Percentiles rank a stretch among this genome's conserved stretches.
Conservation (phyloP, 2,797 vertebrate species). For the Apogon hyalosoma region DNA sequence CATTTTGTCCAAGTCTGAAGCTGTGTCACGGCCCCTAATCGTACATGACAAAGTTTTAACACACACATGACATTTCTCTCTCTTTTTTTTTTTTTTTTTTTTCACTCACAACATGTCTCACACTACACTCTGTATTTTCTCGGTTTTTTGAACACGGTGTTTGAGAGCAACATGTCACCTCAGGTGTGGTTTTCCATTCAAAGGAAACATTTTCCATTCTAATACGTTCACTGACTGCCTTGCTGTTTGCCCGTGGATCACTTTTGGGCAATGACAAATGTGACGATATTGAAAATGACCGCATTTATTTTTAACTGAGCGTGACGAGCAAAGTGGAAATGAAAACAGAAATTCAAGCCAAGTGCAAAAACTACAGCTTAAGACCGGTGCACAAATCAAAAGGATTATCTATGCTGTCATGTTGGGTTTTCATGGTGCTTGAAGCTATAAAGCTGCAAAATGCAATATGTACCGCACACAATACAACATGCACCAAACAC, state of each 20-base stretch:
- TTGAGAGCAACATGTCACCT: conserved; percentile 34
- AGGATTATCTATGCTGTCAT: conserved; percentile 22
- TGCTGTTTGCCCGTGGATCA: conserved; percentile 56
- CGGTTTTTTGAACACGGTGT: conserved; percentile 38
- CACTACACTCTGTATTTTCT: conserved; percentile 44
- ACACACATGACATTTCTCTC: conserved; percentile 27
- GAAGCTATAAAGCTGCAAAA: conserved; percentile 17
- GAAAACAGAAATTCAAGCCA: conserved; percentile 25
- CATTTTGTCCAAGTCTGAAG: conserved; percentile 32
- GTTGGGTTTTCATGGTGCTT: conserved; percentile 8
- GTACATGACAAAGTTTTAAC: conserved; percentile 37
- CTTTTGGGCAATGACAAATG: conserved; percentile 60
- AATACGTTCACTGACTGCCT: conserved; percentile 57
- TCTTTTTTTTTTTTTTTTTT: too few relatives aligned
- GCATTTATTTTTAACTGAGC: conserved; percentile 50
- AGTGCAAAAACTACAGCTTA: conserved; percentile 2
- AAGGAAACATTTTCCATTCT: conserved; percentile 66
- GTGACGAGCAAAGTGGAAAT: conserved; percentile 61
- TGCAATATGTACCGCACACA: conserved; percentile 12
- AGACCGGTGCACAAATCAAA: conserved; percentile 11
- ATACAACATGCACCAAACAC: conserved; percentile 33
- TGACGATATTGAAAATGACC: conserved; percentile 61
- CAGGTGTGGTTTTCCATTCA: conserved; percentile 70
- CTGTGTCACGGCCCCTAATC: conserved; percentile 30
- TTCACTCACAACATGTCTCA: conserved; percentile 24